Conservation (phyloP, 2,888 invertebrate species). For the Micoletzkya japonica region DNA sequence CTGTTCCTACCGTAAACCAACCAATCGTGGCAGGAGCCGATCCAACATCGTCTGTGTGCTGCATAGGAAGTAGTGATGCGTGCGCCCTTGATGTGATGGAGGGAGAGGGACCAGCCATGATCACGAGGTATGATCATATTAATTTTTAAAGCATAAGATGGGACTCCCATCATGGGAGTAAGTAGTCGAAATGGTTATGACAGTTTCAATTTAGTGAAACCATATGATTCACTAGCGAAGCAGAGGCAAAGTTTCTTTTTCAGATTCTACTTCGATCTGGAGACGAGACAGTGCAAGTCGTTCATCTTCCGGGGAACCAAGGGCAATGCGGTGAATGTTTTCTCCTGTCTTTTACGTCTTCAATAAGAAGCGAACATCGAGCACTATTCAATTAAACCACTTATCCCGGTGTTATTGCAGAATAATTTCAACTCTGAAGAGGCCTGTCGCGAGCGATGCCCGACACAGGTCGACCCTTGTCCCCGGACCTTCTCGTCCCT, state of each 20-base stretch:
- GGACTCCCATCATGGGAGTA: neutral
- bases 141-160: neutral
- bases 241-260: neutral
- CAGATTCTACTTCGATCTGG: slow-evolving; percentile 54
- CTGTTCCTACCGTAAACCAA: too few relatives aligned
- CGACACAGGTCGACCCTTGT: slow-evolving; percentile 53
- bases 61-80: slow-evolving; percentile 52
- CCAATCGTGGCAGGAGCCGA: slow-evolving; percentile 36
- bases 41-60: slow-evolving; percentile 51
- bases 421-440: slow-evolving; percentile 54
- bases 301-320: slow-evolving; percentile 55
- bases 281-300: slow-evolving; percentile 45
- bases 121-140: slow-evolving; percentile 25
- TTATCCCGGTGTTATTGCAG: slow-evolving; percentile 30
- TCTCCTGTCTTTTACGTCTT: neutral
- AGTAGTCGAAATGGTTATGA: neutral
- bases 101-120: slow-evolving; percentile 47
- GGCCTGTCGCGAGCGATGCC: slow-evolving; percentile 51
- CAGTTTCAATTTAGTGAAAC: neutral
- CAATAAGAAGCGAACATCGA: neutral
- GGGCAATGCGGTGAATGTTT: slow-evolving; percentile 50
- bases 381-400: neutral
- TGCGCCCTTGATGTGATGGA: slow-evolving; percentile 42
- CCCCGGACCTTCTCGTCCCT: slow-evolving; percentile 37
- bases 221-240: neutral